phyloP scores from a whole-genome alignment of 2,888 invertebrate genomes.

The Mythimna loreyi region DNA sequence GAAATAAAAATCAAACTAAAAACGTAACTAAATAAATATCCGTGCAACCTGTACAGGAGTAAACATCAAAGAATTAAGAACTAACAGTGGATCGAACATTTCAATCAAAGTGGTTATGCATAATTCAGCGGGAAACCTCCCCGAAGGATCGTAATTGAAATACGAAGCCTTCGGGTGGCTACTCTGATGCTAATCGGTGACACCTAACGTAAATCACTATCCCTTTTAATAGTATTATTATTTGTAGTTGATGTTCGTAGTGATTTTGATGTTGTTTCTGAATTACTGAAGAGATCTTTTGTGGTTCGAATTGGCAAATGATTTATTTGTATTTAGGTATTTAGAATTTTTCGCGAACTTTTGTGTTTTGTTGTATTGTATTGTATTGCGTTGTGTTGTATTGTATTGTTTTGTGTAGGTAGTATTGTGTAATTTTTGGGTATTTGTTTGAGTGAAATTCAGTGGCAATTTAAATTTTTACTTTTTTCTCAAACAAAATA shows the following conservation, averaged over 20 bases:
- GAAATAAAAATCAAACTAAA: not conserved
- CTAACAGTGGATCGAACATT: slow-evolving; percentile 74
- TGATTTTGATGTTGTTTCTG: slow-evolving; percentile 44
- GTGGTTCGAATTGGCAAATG: not conserved
- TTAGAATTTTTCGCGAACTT: too few relatives aligned
- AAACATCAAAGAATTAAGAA: slow-evolving; percentile 75
- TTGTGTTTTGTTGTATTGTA: too few relatives aligned
- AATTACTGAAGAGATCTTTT: slow-evolving; percentile 3
- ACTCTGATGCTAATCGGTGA: slow-evolving; percentile 81
- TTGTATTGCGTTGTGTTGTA: too few relatives aligned
- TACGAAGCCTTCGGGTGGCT: slow-evolving; percentile 72
- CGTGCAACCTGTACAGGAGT: slow-evolving; percentile 33
- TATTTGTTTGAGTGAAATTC: too few relatives aligned
- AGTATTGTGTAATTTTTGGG: too few relatives aligned
- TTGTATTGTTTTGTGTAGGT: too few relatives aligned
- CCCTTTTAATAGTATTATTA: slow-evolving; percentile 67
- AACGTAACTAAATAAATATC: not conserved
- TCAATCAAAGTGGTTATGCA: slow-evolving; percentile 81
- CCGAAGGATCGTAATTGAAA: slow-evolving; percentile 78
- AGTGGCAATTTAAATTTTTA: too few relatives aligned
- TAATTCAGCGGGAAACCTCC: slow-evolving; percentile 75
- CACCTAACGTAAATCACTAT: slow-evolving; percentile 78
- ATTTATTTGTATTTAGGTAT: not conserved
- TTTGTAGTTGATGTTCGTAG: slow-evolving; percentile 25
- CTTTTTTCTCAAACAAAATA: too few relatives aligned